A percentile compares a stretch with the other conserved stretches of the same genome.
Evolutionary conservation across 2,888 invertebrate genomes (phyloP).

Genomic region (Eupeodes latifasciatus): DNA sequence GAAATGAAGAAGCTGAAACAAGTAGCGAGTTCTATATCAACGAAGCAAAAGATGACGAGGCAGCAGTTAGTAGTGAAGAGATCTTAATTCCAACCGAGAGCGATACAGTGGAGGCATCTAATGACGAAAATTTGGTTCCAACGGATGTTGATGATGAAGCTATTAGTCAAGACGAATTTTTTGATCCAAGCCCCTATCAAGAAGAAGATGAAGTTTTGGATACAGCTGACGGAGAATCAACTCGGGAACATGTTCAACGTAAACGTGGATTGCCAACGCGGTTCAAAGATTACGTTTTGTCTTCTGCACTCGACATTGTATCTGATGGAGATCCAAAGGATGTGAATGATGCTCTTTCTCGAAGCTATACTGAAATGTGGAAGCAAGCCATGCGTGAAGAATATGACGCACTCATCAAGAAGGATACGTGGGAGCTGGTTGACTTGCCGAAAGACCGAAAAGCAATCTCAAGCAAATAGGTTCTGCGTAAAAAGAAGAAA

Average conservation of each 20-base stretch:
- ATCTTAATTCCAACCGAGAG: too few relatives aligned
- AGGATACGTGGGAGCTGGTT: too few relatives aligned
- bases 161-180: not conserved
- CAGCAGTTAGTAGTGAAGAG: too few relatives aligned
- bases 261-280: constrained; percentile 5
- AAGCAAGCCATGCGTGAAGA: not conserved
- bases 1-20: too few relatives aligned
- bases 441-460: not conserved
- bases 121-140: not conserved
- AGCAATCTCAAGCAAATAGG: constrained; percentile 20
- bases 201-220: not conserved
- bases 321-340: not conserved
- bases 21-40: too few relatives aligned
- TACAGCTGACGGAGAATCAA: not conserved
- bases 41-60: too few relatives aligned
- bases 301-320: not conserved
- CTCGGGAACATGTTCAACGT: not conserved
- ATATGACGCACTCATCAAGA: too few relatives aligned
- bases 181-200: not conserved
- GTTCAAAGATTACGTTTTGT: not conserved
- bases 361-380: constrained; percentile 6
- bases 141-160: not conserved
- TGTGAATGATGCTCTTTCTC: not conserved
- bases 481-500: constrained; percentile 9
- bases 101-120: not conserved